phyloP scores from a whole-genome alignment of 2,888 invertebrate species.

The Pristionchus exspectatus region DNA sequence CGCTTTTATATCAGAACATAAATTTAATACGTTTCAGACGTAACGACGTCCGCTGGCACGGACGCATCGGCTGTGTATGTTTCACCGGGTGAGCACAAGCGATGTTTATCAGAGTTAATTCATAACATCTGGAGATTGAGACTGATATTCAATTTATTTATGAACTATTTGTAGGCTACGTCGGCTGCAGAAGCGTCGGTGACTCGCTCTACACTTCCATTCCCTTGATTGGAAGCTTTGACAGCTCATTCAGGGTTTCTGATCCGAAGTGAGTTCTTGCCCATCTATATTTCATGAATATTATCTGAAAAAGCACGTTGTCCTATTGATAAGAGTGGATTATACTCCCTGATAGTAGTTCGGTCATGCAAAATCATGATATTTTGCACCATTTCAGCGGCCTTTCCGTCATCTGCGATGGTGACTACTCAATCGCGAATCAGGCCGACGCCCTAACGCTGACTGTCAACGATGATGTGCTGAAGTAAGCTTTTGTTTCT shows the following conservation, averaged over 20 bases:
- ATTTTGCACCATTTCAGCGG: slow-evolving; percentile 6
- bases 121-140: no score
- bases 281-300: no score
- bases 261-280: not conserved
- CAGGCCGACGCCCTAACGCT: not conserved
- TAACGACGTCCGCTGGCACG: not conserved
- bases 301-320: no score
- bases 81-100: not conserved
- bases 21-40: not conserved
- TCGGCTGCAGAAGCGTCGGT: not conserved
- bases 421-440: not conserved
- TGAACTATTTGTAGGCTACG: not conserved
- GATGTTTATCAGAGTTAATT: not conserved
- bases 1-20: no score
- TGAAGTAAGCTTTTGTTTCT: not conserved
- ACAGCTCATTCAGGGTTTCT: not conserved
- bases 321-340: no score
- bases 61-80: not conserved
- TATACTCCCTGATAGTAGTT: no score
- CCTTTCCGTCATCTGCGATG: not conserved
- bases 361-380: no score
- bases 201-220: slow-evolving; percentile 1
- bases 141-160: no score
- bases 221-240: not conserved
- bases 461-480: not conserved